Percentiles rank a stretch among this genome's conserved stretches.
These are phyloP conservation scores for Poecile atricapillus DNA, from an alignment of 2,113 vertebrate genomes.

Conservation along the genomic window DNA sequence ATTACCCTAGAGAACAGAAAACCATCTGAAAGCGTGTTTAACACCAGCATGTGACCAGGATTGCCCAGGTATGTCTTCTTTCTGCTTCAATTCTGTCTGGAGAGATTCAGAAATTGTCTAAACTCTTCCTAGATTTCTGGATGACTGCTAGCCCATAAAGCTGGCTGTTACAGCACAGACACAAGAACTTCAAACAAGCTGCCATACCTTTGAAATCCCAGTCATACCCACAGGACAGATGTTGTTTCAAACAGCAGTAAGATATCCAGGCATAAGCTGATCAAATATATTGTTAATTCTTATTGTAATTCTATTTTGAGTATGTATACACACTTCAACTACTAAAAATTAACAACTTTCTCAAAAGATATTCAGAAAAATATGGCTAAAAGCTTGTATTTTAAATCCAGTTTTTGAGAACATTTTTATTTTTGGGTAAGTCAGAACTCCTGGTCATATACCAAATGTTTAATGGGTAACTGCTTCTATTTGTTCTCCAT, in stretches of 20 bases:
- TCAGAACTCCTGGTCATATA: not conserved
- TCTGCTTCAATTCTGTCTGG: slow-evolving; percentile 22
- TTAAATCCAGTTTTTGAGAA: not conserved
- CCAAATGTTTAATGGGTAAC: not conserved
- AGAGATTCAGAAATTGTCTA: not conserved
- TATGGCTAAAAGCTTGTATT: not conserved
- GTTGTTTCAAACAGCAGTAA: not conserved
- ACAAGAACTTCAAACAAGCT: not conserved
- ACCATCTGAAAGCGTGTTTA: not conserved
- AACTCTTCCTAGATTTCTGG: slow-evolving; percentile 4
- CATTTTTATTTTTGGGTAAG: not conserved
- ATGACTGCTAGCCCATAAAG: not conserved
- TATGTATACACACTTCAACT: not conserved
- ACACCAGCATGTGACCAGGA: not conserved
- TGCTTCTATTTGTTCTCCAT: not conserved
- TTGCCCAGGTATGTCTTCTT: not conserved
- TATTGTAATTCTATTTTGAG: not conserved
- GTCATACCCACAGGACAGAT: not conserved
- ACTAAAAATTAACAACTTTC: not conserved
- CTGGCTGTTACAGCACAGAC: not conserved
- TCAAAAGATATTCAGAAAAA: not conserved
- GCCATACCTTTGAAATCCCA: not conserved
- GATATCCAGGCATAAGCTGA: not conserved
- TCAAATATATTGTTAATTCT: not conserved
- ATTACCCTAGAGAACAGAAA: not conserved